Evolutionary conservation across 2,797 vertebrate species (phyloP).

Genomic region (Coilia nasus): DNA sequence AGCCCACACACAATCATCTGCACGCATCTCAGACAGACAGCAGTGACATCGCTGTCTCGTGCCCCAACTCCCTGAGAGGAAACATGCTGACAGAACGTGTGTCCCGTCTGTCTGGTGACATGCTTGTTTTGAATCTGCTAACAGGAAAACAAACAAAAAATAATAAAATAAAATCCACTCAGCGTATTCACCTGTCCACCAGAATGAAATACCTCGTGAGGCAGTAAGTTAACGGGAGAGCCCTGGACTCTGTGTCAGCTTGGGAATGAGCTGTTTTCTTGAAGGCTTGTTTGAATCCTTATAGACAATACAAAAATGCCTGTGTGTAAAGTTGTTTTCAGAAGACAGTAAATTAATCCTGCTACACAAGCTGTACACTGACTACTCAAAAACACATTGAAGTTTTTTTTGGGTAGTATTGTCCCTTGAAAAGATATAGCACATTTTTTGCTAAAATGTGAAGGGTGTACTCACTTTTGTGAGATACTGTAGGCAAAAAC

Average conservation of each 20-base stretch:
- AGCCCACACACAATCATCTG: conserved; percentile 7
- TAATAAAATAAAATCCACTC: not conserved
- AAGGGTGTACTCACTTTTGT: too few relatives aligned
- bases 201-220: not conserved
- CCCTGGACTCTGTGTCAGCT: not conserved
- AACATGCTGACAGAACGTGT: not conserved
- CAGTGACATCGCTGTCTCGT: not conserved
- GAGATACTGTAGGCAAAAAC: too few relatives aligned
- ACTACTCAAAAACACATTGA: too few relatives aligned
- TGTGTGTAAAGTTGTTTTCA: too few relatives aligned
- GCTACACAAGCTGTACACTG: too few relatives aligned
- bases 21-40: not conserved
- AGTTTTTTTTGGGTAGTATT: too few relatives aligned
- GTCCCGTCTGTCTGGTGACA: not conserved
- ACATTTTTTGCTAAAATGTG: too few relatives aligned
- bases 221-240: not conserved
- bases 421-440: too few relatives aligned
- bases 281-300: not conserved
- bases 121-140: not conserved
- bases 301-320: too few relatives aligned
- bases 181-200: not conserved
- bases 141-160: not conserved
- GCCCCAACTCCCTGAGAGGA: not conserved
- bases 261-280: not conserved
- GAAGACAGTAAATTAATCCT: too few relatives aligned